These are phyloP conservation scores for Sarcophaga variegata DNA, from an alignment of 2,888 invertebrate species.

Conservation along the genomic window DNA sequence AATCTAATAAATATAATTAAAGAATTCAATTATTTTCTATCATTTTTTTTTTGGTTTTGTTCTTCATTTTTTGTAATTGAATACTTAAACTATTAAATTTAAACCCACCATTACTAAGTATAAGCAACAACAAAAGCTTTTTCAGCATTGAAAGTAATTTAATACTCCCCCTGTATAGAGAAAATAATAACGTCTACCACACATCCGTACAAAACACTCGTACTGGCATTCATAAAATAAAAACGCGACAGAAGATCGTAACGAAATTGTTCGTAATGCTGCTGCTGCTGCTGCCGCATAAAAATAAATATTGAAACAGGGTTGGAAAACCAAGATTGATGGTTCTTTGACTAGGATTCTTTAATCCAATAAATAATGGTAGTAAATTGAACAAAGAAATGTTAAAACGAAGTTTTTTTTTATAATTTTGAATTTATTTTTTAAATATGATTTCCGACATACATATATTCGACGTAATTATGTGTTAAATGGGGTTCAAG, in stretches of 20 bases:
- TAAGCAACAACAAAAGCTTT: neutral
- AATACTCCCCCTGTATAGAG: neutral
- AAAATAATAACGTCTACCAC: neutral
- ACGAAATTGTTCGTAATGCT: neutral
- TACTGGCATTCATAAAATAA: neutral
- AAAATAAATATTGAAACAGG: neutral
- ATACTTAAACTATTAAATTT: neutral
- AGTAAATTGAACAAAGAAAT: too few species aligned
- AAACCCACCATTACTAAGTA: neutral
- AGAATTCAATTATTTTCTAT: neutral
- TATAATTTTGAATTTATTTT: too few species aligned
- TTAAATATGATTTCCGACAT: too few species aligned
- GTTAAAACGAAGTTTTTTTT: too few species aligned
- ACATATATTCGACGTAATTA: too few species aligned
- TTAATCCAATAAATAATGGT: too few species aligned
- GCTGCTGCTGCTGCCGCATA: neutral
- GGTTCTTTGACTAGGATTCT: too few species aligned
- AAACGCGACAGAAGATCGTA: neutral
- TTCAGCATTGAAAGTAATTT: neutral
- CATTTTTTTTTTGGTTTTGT: too few species aligned
- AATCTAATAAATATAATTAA: too few species aligned
- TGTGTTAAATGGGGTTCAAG: too few species aligned
- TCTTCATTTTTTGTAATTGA: neutral
- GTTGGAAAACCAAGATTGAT: too few species aligned
- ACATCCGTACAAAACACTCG: neutral